A percentile compares a stretch with the other conserved stretches of the same genome.
Evolutionary conservation across 2,888 invertebrate genomes (phyloP).

Genomic region (Eudemis profundana): DNA sequence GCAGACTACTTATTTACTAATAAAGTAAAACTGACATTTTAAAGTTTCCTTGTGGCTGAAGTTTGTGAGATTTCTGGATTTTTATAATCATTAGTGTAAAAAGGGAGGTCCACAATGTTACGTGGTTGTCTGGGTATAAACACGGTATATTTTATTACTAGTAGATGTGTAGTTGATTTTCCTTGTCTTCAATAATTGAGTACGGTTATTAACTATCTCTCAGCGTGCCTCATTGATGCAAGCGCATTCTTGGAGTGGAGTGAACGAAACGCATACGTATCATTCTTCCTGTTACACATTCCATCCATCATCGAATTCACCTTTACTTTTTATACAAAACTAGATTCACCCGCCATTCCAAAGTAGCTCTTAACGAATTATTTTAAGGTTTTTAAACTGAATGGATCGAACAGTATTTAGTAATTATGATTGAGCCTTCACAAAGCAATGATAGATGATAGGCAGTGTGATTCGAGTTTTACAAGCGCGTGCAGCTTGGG

Average conservation of each 20-base stretch:
- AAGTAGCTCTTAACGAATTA: background rate
- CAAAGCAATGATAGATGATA: slow-evolving; percentile 2
- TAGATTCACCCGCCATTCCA: background rate
- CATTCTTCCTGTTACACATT: background rate
- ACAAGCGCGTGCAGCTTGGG: background rate
- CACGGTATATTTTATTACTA: too few species aligned
- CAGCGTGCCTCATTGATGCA: background rate
- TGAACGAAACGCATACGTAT: background rate
- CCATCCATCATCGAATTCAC: background rate
- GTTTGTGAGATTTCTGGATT: too few species aligned
- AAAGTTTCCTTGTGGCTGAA: too few species aligned
- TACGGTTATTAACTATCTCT: too few species aligned
- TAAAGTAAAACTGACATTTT: too few species aligned
- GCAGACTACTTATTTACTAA: too few species aligned
- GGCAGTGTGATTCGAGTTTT: background rate
- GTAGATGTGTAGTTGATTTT: too few species aligned
- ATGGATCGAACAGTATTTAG: background rate
- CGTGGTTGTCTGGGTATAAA: too few species aligned
- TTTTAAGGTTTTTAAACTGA: background rate
- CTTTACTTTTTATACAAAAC: background rate
- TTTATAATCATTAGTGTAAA: too few species aligned
- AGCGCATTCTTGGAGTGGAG: background rate
- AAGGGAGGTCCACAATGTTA: too few species aligned
- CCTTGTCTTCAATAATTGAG: too few species aligned
- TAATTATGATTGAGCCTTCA: background rate